phyloP scores from a whole-genome alignment of 2,888 invertebrate genomes.

The Cyclophora punctaria region DNA sequence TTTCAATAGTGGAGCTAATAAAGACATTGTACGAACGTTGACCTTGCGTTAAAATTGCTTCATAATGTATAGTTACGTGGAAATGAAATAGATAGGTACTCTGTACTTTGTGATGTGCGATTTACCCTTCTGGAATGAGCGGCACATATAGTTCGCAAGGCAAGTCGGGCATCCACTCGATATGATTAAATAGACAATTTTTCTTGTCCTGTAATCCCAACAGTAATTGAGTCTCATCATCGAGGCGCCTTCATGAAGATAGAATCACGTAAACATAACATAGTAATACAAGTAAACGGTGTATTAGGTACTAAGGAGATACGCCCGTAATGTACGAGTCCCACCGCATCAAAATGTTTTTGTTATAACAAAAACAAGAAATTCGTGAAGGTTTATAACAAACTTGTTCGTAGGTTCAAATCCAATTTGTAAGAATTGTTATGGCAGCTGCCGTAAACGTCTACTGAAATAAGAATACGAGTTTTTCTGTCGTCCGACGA shows the following conservation, averaged over 20 bases:
- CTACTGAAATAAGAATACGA: slow-evolving; percentile 47
- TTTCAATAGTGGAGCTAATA: too few species aligned
- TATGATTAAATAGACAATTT: too few species aligned
- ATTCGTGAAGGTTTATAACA: slow-evolving; percentile 35
- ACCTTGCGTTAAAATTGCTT: too few species aligned
- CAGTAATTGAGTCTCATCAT: not conserved
- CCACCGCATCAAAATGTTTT: slow-evolving; percentile 8
- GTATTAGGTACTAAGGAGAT: not conserved
- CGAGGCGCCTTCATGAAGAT: not conserved
- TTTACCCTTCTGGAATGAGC: too few species aligned
- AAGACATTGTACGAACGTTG: too few species aligned
- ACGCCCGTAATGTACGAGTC: not conserved
- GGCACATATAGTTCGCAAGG: too few species aligned
- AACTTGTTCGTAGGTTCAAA: slow-evolving; percentile 39
- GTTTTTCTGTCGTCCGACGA: slow-evolving; percentile 41
- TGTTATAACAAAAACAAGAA: slow-evolving; percentile 17
- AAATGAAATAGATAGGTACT: too few species aligned
- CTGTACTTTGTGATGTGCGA: too few species aligned
- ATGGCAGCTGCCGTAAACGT: slow-evolving; percentile 42
- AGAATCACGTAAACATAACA: not conserved
- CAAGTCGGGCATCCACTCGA: too few species aligned
- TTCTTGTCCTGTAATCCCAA: not conserved
- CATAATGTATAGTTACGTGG: too few species aligned
- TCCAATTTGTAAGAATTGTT: slow-evolving; percentile 56
- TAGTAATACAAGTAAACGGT: not conserved